Conservation (phyloP, 2,113 vertebrate genomes). For the Chionomys nivalis region DNA sequence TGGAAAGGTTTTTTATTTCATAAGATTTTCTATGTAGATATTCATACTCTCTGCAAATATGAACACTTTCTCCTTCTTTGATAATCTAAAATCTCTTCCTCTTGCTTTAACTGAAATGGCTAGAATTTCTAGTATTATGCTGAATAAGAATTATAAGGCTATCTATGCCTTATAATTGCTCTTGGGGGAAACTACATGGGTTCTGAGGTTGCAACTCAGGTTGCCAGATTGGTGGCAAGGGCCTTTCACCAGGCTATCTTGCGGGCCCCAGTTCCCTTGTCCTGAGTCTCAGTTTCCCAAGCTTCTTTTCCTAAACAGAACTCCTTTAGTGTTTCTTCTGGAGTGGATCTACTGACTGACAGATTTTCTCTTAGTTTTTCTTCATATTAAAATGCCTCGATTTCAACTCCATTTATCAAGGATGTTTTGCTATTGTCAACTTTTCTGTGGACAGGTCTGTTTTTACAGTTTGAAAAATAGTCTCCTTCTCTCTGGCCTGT, state of each 20-base stretch:
- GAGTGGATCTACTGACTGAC: too few relatives aligned
- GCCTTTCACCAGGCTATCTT: not conserved
- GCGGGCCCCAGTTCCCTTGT: not conserved
- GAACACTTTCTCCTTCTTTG: not conserved
- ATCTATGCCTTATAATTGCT: not conserved
- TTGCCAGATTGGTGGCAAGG: not conserved
- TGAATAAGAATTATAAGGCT: not conserved
- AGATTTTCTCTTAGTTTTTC: not conserved
- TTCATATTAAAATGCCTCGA: not conserved
- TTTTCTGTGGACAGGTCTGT: not conserved
- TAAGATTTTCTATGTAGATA: not conserved
- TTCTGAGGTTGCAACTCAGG: not conserved
- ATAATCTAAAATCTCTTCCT: not conserved
- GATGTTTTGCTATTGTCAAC: not conserved
- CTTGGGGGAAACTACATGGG: not conserved
- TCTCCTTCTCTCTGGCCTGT: not conserved
- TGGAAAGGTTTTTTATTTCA: not conserved
- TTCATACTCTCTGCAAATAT: not conserved
- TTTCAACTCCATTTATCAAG: not conserved
- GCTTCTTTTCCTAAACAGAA: not conserved
- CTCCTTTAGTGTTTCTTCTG: not conserved
- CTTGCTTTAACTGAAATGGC: not conserved
- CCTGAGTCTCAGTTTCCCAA: not conserved
- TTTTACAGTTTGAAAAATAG: not conserved
- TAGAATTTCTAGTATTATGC: not conserved